phyloP scores from a whole-genome alignment of 2,113 vertebrate genomes.

The Tiliqua scincoides region DNA sequence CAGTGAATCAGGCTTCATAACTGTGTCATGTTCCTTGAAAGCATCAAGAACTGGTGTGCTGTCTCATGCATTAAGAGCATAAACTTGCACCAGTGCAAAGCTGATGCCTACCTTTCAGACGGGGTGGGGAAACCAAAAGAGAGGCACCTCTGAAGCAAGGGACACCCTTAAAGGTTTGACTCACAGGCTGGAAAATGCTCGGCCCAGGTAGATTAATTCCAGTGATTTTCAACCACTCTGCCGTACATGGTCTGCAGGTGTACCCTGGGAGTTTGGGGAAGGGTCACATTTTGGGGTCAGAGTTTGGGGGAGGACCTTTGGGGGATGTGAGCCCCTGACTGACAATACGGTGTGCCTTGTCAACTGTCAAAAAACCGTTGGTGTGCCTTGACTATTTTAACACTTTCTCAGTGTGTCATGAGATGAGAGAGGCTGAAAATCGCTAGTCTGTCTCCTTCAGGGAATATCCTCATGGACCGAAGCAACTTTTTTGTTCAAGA shows the following conservation, averaged over 20 bases:
- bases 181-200: not conserved
- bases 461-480: not conserved
- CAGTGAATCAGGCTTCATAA: not conserved
- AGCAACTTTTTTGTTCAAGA: not conserved
- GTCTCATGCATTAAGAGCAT: not conserved
- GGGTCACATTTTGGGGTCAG: too few species aligned
- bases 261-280: too few species aligned
- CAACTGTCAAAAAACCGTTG: too few species aligned
- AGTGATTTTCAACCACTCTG: too few species aligned
- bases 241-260: too few species aligned
- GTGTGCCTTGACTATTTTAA: too few species aligned
- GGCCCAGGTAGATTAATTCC: not conserved
- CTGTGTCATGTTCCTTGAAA: too few species aligned
- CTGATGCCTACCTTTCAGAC: not conserved
- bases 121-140: not conserved
- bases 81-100: not conserved
- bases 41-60: not conserved
- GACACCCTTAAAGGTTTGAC: not conserved
- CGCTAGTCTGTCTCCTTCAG: not conserved
- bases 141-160: not conserved
- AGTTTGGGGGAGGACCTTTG: too few species aligned
- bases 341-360: too few species aligned
- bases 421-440: too few species aligned
- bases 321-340: too few species aligned
- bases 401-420: too few species aligned